Conservation (phyloP, 2,888 invertebrate genomes). For the Apamea epomidion region DNA sequence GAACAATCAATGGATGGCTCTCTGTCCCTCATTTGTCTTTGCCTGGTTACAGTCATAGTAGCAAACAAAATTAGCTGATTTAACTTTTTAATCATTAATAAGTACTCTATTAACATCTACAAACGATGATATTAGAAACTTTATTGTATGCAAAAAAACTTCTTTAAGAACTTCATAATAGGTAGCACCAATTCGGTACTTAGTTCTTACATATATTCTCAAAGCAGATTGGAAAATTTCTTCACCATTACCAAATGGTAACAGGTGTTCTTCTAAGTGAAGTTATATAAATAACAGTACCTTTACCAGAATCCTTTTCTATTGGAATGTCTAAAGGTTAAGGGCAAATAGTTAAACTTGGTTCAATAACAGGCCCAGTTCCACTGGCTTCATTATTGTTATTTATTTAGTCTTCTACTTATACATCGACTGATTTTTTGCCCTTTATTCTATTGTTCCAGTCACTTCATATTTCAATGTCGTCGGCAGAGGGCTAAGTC, state of each 20-base stretch:
- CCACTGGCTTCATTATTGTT: constrained; percentile 11
- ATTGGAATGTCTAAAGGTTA: constrained; percentile 24
- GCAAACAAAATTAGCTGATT: neutral
- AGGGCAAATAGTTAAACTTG: constrained; percentile 33
- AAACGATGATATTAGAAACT: neutral
- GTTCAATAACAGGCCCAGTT: constrained; percentile 31
- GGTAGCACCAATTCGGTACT: neutral
- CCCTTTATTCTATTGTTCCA: constrained; percentile 36
- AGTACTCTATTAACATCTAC: neutral
- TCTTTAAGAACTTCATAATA: neutral
- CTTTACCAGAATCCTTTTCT: constrained; percentile 26
- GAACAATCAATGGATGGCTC: neutral
- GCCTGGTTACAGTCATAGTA: neutral
- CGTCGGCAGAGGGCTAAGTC: neutral
- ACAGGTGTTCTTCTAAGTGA: constrained; percentile 26
- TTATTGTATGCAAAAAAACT: neutral
- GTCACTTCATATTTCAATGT: constrained; percentile 36
- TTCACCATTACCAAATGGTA: constrained; percentile 36
- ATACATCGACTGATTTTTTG: constrained; percentile 16
- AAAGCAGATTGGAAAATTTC: constrained; percentile 4
- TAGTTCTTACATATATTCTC: neutral
- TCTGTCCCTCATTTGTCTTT: neutral
- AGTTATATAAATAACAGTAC: constrained; percentile 17
- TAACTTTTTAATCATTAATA: neutral
- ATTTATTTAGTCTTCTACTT: constrained; percentile 31